These are phyloP conservation scores for Endotricha flammealis DNA, from an alignment of 2,888 invertebrate genomes.

Conservation along the genomic window DNA sequence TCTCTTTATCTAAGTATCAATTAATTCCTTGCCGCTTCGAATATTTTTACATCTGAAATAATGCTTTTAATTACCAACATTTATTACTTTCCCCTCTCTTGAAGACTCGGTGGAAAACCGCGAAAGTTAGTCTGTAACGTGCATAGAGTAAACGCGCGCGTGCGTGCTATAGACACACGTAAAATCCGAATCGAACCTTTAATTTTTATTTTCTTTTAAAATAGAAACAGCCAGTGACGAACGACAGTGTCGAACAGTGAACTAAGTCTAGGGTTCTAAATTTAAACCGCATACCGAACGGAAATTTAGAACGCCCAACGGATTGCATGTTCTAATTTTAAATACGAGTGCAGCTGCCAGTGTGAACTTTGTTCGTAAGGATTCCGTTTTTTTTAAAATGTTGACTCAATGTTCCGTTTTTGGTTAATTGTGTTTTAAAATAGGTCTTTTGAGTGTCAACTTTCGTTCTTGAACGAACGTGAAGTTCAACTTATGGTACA, in stretches of 20 bases:
- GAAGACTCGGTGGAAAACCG: constrained; percentile 55
- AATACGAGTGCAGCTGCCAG: constrained; percentile 67
- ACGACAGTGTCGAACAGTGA: constrained; percentile 70
- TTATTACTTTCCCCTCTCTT: constrained; percentile 67
- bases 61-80: constrained; percentile 60
- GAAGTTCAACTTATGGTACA: constrained; percentile 31
- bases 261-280: constrained; percentile 68
- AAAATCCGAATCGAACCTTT: constrained; percentile 29
- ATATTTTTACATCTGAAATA: constrained; percentile 50
- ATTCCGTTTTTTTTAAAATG: constrained; percentile 43
- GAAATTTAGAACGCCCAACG: constrained; percentile 72
- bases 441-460: constrained; percentile 18
- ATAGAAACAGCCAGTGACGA: constrained; percentile 66
- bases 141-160: constrained; percentile 42
- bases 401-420: constrained; percentile 28
- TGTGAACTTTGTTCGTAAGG: constrained; percentile 65
- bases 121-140: constrained; percentile 54
- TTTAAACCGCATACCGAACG: constrained; percentile 69
- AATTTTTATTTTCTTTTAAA: constrained; percentile 35
- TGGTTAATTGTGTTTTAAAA: constrained; percentile 22
- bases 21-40: constrained; percentile 37
- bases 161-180: constrained; percentile 5
- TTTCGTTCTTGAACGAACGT: constrained; percentile 23
- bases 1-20: constrained; percentile 36
- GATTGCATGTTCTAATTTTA: constrained; percentile 69